Base-by-base conservation (phyloP, 2,888 invertebrate genomes). In the Chrysina gloriosa region DNA sequence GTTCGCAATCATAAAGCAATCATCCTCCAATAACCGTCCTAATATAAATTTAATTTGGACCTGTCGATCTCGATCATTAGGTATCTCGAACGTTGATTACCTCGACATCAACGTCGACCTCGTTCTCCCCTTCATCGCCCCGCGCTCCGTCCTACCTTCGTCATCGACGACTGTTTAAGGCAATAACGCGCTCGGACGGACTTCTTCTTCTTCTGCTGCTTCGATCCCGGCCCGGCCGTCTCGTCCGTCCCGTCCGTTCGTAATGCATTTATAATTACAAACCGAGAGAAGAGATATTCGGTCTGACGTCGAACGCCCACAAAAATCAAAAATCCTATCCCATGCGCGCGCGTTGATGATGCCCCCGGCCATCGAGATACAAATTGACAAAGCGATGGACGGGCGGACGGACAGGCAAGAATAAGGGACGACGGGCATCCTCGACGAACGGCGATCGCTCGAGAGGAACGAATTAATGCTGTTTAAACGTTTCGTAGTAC, bases 251-350 rank as follows among this genome's bases (percentile, higher is more conserved):
- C 47, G 27, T 9, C 11, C 7, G 6, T 6, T 29, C 29, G 14
- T 50, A 50, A 50, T 50, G 29, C 27, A 29, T 29, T 50, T 50
- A 50, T 50, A 50, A 50, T 50, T 27, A 50, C 29, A 50, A 27
- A 27, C 11, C 5, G 11, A 11, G 25, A n/a, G 25, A 25, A 42
- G 16, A 42, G 14, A 42, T 16, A 42, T 42, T 42, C 42, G 45
- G 45, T 45, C 45, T 45, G 19, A 16, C 45, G 16, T 9, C 45
- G 21, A 45, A 79, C 81, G 81, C 81, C 81, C 78, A 82, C 81
- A 79, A 82, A 81, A 81, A 82, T 81, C 81, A 81, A 81, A 81
- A 81, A 80, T 80, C 77, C 74, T 75, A 76, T 75, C 31, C 54
- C 54, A 25, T 9, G 74, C 79, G 75, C 75, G 39, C n/a, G 74